Percentiles rank a stretch among this genome's conserved stretches.
Evolutionary conservation across 2,888 invertebrate species (phyloP).

Genomic region (Macrosiphum euphorbiae): DNA sequence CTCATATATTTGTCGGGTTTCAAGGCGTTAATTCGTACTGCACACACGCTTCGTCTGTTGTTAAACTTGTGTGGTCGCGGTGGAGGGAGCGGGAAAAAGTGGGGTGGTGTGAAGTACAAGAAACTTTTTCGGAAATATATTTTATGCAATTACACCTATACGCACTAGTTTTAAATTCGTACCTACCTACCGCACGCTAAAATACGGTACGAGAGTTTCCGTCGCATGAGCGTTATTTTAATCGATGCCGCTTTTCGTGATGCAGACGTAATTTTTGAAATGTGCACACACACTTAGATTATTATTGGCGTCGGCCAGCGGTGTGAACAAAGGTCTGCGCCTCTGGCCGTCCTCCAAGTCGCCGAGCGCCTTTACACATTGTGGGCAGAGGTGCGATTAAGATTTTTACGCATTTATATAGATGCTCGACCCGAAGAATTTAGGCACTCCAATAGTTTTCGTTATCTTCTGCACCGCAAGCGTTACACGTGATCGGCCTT

Average conservation of each 20-base stretch:
- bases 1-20: neutral
- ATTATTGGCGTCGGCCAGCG: neutral
- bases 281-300: neutral
- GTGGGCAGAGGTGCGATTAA: neutral
- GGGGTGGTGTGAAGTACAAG: neutral
- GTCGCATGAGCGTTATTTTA: neutral
- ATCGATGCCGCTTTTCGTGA: neutral
- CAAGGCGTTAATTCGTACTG: neutral
- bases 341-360: constrained; percentile 12
- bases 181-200: neutral
- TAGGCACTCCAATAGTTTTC: neutral
- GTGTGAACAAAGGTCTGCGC: neutral
- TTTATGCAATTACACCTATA: neutral
- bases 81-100: too few relatives aligned
- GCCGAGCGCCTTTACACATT: neutral
- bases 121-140: neutral
- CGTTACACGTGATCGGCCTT: constrained; percentile 15
- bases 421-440: neutral
- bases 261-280: constrained; percentile 25
- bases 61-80: neutral
- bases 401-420: constrained; percentile 7
- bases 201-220: neutral
- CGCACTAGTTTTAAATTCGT: neutral
- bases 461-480: constrained; percentile 17
- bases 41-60: neutral